Conservation (phyloP, 2,797 vertebrate genomes). For the Prunella strophiata region DNA sequence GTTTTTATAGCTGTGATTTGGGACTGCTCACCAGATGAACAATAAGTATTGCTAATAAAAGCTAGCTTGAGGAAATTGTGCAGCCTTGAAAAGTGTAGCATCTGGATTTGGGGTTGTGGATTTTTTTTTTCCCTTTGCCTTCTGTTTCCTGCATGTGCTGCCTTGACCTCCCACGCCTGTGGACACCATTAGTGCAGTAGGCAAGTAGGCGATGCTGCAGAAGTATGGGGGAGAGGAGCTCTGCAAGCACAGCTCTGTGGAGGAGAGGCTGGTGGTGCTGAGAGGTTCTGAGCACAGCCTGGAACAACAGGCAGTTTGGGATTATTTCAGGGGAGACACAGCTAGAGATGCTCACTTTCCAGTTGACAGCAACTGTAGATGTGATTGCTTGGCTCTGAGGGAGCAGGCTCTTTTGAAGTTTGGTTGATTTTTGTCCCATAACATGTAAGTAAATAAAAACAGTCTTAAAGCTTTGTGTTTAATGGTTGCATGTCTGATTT, state of each 20-base stretch:
- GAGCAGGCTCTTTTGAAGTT: conserved; percentile 54
- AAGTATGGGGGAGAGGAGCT: conserved; percentile 47
- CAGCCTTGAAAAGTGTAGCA: conserved; percentile 2
- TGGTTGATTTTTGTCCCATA: conserved; percentile 18
- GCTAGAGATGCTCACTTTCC: conserved; percentile 39
- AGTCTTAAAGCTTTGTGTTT: background rate
- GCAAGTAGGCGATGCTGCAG: conserved; percentile 15
- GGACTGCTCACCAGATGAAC: background rate
- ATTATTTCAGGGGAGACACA: conserved; percentile 41
- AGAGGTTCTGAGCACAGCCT: conserved; percentile 59
- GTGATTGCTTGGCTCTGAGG: conserved; percentile 27
- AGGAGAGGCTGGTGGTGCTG: conserved; percentile 64
- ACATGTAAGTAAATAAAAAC: conserved; percentile 73
- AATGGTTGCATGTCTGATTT: background rate
- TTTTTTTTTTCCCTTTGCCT: background rate
- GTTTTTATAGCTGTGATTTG: background rate
- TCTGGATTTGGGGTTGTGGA: conserved; percentile 3
- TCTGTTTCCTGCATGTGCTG: conserved; percentile 17
- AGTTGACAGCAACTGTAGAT: conserved; percentile 30
- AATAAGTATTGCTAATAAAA: conserved; percentile 38
- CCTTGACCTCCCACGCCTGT: background rate
- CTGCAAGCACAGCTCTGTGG: conserved; percentile 4
- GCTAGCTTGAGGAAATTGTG: conserved; percentile 15
- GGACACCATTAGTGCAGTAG: background rate
- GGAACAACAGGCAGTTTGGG: conserved; percentile 63